A percentile compares a stretch with the other conserved stretches of the same genome.
These are phyloP conservation scores for Hipparchia sbordonii DNA, from an alignment of 2,888 invertebrate species.

Conservation along the genomic window DNA sequence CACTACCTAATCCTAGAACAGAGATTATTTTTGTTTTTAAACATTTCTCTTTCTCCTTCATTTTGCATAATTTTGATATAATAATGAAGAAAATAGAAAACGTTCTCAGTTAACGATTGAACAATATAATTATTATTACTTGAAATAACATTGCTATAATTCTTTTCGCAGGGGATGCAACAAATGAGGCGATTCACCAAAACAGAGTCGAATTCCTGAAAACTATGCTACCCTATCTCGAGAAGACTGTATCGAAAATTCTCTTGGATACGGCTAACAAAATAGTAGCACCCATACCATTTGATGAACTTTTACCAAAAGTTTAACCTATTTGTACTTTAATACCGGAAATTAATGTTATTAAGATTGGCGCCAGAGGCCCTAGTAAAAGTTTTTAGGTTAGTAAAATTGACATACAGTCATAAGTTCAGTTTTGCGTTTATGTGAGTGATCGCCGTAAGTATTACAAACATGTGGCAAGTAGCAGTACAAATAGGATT, in stretches of 20 bases:
- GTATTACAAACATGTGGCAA: no score
- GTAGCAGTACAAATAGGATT: no score
- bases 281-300: slow-evolving; percentile 77
- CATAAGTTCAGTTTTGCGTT: no score
- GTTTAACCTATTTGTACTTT: slow-evolving; percentile 29
- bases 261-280: slow-evolving; percentile 81
- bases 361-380: no score
- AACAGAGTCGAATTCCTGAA: slow-evolving; percentile 83
- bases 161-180: slow-evolving; percentile 69
- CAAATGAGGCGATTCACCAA: slow-evolving; percentile 83
- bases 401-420: no score
- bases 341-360: not conserved
- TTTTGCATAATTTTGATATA: no score
- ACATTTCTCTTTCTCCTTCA: no score
- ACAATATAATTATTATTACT: not conserved
- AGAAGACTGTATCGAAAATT: slow-evolving; percentile 76
- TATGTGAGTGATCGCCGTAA: no score
- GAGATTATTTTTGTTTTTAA: no score
- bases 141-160: slow-evolving; percentile 10
- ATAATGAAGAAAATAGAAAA: no score
- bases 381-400: no score
- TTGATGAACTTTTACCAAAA: slow-evolving; percentile 80
- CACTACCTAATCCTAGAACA: no score
- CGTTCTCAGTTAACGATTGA: not conserved
- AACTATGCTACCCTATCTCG: slow-evolving; percentile 81